Evolutionary conservation across 2,888 invertebrate species (phyloP).

Genomic region (Drosophila prolongata): DNA sequence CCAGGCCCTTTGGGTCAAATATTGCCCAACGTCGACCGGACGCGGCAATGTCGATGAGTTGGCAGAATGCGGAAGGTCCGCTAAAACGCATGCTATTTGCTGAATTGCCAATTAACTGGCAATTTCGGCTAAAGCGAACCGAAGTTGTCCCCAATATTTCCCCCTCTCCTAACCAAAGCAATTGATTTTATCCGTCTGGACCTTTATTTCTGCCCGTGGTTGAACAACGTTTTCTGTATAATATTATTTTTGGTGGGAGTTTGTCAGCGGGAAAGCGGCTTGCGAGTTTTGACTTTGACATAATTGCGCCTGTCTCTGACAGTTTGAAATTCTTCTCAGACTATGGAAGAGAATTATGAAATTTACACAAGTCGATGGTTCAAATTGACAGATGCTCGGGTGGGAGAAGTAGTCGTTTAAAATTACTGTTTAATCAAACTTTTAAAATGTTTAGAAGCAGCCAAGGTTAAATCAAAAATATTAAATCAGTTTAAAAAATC

Average conservation of each 20-base stretch:
- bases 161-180: not conserved
- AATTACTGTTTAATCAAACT: too few relatives aligned
- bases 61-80: slow-evolving; percentile 54
- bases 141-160: not conserved
- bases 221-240: slow-evolving; percentile 40
- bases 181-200: slow-evolving; percentile 46
- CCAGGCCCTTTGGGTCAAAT: not conserved
- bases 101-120: slow-evolving; percentile 78
- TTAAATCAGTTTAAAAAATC: too few relatives aligned
- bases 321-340: slow-evolving; percentile 40
- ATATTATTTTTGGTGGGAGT: slow-evolving; percentile 29
- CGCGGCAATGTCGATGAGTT: slow-evolving; percentile 63
- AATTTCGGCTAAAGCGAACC: slow-evolving; percentile 50
- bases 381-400: slow-evolving; percentile 16
- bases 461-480: too few relatives aligned
- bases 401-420: too few relatives aligned
- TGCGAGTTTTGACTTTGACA: slow-evolving; percentile 54
- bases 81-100: slow-evolving; percentile 62
- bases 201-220: slow-evolving; percentile 45
- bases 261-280: slow-evolving; percentile 12
- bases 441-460: too few relatives aligned
- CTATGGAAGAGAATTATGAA: not conserved
- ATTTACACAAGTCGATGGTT: slow-evolving; percentile 7
- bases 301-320: slow-evolving; percentile 56
- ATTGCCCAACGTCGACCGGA: slow-evolving; percentile 1